phyloP scores from a whole-genome alignment of 2,113 vertebrate species.

The Pachycephala philippinensis region DNA sequence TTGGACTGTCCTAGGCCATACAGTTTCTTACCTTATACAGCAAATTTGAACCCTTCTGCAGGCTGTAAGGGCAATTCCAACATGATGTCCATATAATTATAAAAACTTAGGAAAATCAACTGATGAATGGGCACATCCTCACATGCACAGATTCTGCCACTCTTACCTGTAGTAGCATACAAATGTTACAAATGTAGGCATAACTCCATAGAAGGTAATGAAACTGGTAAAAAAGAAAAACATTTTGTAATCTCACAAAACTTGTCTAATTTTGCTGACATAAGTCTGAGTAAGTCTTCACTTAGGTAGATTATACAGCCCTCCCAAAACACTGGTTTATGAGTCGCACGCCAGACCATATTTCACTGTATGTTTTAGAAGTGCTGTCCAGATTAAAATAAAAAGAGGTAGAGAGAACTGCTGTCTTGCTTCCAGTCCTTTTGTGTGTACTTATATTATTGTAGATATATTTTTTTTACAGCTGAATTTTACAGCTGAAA shows the following conservation, averaged over 20 bases:
- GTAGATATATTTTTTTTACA: not conserved
- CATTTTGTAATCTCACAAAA: not conserved
- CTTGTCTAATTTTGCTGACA: not conserved
- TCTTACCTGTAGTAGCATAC: not conserved
- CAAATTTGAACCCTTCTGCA: not conserved
- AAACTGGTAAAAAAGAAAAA: not conserved
- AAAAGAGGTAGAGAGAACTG: not conserved
- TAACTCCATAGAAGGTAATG: not conserved
- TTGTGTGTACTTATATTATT: not conserved
- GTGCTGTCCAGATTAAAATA: not conserved
- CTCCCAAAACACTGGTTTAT: not conserved
- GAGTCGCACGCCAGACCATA: not conserved
- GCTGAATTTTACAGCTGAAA: not conserved
- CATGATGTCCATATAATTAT: not conserved
- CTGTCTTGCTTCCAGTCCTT: not conserved
- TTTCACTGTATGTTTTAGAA: not conserved
- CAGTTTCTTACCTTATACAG: not conserved
- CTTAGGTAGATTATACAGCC: not conserved
- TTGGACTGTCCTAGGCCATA: not conserved
- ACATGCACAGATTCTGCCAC: accelerated
- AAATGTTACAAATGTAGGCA: not conserved
- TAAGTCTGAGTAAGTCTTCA: not conserved
- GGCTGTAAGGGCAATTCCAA: not conserved
- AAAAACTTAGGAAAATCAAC: not conserved
- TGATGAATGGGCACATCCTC: not conserved